Percentiles rank a stretch among this genome's conserved stretches.
phyloP scores from a whole-genome alignment of 2,888 invertebrate genomes.

The Pristionchus maxplancki region DNA sequence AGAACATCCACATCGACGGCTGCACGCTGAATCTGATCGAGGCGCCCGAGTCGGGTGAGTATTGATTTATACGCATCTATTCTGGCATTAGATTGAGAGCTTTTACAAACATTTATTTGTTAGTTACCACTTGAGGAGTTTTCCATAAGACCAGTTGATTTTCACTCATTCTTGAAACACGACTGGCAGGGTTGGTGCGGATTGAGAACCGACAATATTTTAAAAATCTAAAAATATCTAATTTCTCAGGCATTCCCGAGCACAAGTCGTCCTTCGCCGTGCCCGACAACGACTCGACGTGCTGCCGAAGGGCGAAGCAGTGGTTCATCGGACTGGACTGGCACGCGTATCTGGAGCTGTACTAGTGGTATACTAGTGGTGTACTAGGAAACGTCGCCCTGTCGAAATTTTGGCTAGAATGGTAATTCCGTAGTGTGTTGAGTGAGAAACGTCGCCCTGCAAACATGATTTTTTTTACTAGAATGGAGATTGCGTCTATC shows the following conservation, averaged over 20 bases:
- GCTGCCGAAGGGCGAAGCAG: slow-evolving; percentile 36
- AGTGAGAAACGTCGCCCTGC: background rate
- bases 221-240: no score
- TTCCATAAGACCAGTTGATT: no score
- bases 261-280: slow-evolving; percentile 13
- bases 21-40: slow-evolving; percentile 45
- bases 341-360: slow-evolving; percentile 63
- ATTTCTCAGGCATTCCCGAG: slow-evolving; percentile 51
- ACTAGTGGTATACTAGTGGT: background rate
- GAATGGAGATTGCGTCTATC: background rate
- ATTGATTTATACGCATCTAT: background rate
- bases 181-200: no score
- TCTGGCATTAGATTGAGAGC: background rate
- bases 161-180: background rate
- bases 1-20: slow-evolving; percentile 45
- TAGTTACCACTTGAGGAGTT: no score
- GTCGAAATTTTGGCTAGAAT: background rate
- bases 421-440: background rate
- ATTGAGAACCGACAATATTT: no score
- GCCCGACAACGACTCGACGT: slow-evolving; percentile 21
- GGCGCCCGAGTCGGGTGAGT: slow-evolving; percentile 41
- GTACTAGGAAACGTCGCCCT: slow-evolving; percentile 31
- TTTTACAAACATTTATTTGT: background rate
- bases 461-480: background rate
- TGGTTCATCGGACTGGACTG: slow-evolving; percentile 69